Conservation (phyloP, 2,797 vertebrate genomes). For the Cirrhinus molitorella region DNA sequence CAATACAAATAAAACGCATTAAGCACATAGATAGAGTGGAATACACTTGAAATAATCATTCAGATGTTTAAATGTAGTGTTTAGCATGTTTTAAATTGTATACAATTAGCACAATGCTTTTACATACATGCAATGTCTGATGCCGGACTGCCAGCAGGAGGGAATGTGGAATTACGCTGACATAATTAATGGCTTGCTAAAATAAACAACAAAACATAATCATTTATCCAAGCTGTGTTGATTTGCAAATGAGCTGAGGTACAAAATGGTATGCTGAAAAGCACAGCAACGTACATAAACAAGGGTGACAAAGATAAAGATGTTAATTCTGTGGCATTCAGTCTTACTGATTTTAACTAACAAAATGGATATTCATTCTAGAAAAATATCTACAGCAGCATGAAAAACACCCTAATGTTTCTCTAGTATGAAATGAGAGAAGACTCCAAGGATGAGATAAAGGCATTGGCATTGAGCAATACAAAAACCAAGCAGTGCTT, state of each 20-base stretch:
- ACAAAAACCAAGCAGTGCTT: neutral
- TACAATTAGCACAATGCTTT: conserved; percentile 71
- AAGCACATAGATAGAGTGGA: neutral
- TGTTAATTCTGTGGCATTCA: conserved; percentile 7
- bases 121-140: conserved; percentile 53
- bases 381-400: neutral
- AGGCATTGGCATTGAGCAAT: neutral
- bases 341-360: neutral
- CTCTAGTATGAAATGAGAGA: neutral
- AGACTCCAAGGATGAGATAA: neutral
- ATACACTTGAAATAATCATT: conserved; percentile 50
- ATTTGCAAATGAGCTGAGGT: conserved; percentile 29
- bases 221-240: conserved; percentile 63
- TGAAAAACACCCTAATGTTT: neutral
- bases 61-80: conserved; percentile 55
- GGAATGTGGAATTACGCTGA: conserved; percentile 78
- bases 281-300: neutral
- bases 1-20: neutral
- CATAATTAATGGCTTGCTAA: conserved; percentile 69
- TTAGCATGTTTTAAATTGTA: conserved; percentile 63
- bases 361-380: neutral
- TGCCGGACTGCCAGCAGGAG: conserved; percentile 68
- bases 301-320: neutral
- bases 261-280: neutral
- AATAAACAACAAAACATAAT: conserved; percentile 72